Base-by-base conservation (phyloP, 1,140 invertebrate genomes). In the Bombus affinis region DNA sequence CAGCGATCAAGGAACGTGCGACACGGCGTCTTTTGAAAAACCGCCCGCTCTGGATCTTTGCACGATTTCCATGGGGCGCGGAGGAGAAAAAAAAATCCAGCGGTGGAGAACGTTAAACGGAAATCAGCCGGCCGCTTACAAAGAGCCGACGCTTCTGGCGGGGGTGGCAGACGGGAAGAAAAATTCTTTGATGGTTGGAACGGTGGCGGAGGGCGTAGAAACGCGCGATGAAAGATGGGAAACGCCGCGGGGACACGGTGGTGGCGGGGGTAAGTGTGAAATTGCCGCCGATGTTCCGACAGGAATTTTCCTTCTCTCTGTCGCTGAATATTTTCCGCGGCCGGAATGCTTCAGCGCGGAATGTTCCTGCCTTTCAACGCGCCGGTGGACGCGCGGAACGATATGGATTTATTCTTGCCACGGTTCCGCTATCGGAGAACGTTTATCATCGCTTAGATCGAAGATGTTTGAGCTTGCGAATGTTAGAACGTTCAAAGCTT, bases 171-270 rank as follows among this genome's bases (percentile, higher is more conserved):
- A 84, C 78, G 78, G 37, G 75, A 81, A 84, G 83, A 87, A 89
- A 92, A 91, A 91, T 82, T 92, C 92, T 93, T 94, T 94, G 93
- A 94, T 83, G 92, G 88, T 81, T 85, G 83, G 83, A 82, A 89
- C 88, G 90, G 86, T 91, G 88, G 90, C 78, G 37, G 15, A 8
- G 32, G 71, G 39, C 65, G 82, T 32, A 75, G 89, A 91, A 93
- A 92, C 90, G 89, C 89, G 83, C 88, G 91, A 85, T 87, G 86
- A 89, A 91, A 89, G 93, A 91, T 92, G 89, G 88, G 81, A 92
- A 91, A 91, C 88, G 80, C 78, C 79, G 74, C 81, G 4, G 81
- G 39, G 59, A 39, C n/a, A 39, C 47, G 74, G 74, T 22, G 39
- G 5, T 32, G 81, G 32, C 62, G 68, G 66, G 53, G n/a, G 86